Base-by-base conservation (phyloP, 1,140 invertebrate genomes). In the Diploscapter pachys region DNA sequence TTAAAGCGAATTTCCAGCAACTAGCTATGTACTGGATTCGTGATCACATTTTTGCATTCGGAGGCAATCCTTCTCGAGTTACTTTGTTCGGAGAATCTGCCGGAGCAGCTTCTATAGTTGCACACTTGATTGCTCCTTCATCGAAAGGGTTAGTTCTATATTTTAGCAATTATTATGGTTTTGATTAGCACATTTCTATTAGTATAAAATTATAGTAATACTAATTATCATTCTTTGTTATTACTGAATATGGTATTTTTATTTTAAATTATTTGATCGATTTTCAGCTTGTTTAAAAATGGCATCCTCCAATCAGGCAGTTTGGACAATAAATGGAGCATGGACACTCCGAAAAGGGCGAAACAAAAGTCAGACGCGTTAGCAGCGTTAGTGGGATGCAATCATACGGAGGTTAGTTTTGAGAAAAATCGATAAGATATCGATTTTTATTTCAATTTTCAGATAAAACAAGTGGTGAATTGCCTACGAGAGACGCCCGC, bases 71-170 rank as follows among this genome's bases (percentile, higher is more conserved):
- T 8, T 90, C 93, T 79, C 73, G 70, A 6, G 80, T 98, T n/a
- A 96, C 95, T 2, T 87, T 98, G 8, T 96, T 98, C 85, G 95
- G 95, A n/a, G 96, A 98, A 87, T 95, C 93, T 78, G 95, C 95
- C 6, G 95, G 96, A 11, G 94, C 94, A 2, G 93, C 93, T 4
- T 93, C 93, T 55, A 93, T 98, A 4, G 93, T 93, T 31, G 88
- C 96, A 81, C 95, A 97, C 88, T 88, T 98, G 57, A 88, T 99
- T 9, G 96, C 94, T 3, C 94, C 95, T 2, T 88, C 96, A 9
- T 90, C 87, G 78, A 88, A 92, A 79, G 91, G 93, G 74, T 76
- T 4, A 57, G 69, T 64, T 5, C 0, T 9, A 54, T 6, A 11
- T 61, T 8, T 9, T 66, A 31, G 31, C 31, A 31, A 31, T 31